A percentile compares a stretch with the other conserved stretches of the same genome.
These are phyloP conservation scores for Atrichornis clamosus DNA, from an alignment of 2,113 vertebrate genomes.

Conservation along the genomic window DNA sequence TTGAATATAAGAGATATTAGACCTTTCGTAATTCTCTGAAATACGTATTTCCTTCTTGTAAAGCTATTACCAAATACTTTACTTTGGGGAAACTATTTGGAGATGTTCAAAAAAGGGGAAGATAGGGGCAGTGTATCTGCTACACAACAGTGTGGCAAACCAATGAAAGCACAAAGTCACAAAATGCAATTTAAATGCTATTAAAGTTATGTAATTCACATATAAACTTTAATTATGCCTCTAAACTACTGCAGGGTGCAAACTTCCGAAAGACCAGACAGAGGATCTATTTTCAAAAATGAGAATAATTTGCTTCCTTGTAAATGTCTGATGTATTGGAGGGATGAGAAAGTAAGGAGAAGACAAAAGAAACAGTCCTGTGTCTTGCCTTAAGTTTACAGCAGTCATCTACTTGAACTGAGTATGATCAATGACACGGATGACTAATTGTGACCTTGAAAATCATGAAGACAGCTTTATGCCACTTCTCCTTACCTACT, in stretches of 20 bases:
- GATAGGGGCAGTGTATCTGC: not conserved
- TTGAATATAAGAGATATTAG: not conserved
- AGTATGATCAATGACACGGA: not conserved
- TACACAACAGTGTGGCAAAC: not conserved
- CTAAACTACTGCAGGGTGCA: not conserved
- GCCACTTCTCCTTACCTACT: not conserved
- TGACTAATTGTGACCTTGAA: not conserved
- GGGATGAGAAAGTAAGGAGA: not conserved
- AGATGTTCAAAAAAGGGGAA: not conserved
- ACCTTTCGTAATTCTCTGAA: not conserved
- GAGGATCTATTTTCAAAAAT: not conserved
- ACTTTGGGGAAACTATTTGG: not conserved
- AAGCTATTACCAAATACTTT: not conserved
- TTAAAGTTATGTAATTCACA: not conserved
- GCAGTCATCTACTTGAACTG: not conserved
- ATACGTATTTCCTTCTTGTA: not conserved
- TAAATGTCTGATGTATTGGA: not conserved
- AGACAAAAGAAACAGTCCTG: not conserved
- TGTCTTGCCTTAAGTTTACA: not conserved
- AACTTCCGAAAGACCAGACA: not conserved
- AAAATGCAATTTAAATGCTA: not conserved
- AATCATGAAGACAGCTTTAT: not conserved
- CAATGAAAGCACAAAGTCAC: not conserved
- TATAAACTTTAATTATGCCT: not conserved
- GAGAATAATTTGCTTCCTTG: not conserved